Conservation (phyloP, 2,888 invertebrate genomes). For the Cacoxenus indagator region DNA sequence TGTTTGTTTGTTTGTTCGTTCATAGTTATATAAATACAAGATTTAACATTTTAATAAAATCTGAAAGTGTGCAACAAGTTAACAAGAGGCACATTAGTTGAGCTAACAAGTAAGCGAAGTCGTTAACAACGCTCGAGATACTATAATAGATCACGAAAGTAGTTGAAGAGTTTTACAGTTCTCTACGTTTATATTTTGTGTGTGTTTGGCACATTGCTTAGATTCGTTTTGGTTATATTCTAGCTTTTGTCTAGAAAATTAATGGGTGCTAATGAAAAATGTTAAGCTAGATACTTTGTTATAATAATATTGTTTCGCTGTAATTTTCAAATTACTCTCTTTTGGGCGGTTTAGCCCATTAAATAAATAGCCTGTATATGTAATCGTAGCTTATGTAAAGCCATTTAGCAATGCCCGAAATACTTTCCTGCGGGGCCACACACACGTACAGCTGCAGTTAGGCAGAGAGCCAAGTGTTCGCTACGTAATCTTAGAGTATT, state of each 20-base stretch:
- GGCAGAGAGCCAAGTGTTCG: no score
- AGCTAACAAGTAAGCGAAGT: background rate
- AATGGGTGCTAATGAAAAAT: no score
- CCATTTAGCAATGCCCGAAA: no score
- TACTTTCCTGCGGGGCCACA: no score
- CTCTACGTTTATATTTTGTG: background rate
- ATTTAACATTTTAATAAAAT: background rate
- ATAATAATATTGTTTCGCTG: background rate
- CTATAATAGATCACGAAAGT: background rate
- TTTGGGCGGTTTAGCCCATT: no score
- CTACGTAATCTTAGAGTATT: no score
- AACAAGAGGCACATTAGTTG: slow-evolving; percentile 47
- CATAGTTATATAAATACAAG: background rate
- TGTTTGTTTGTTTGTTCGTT: background rate
- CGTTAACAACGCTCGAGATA: background rate
- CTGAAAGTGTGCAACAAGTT: slow-evolving; percentile 22
- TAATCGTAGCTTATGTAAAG: no score
- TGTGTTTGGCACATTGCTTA: background rate
- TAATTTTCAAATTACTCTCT: no score
- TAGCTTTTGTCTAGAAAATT: no score
- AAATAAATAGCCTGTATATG: no score
- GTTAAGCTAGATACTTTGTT: background rate
- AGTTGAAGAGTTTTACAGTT: background rate
- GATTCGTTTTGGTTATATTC: background rate
- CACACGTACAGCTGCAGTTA: no score